Conservation (phyloP, 2,888 invertebrate species). For the Pyrrhopygopsis socrates region DNA sequence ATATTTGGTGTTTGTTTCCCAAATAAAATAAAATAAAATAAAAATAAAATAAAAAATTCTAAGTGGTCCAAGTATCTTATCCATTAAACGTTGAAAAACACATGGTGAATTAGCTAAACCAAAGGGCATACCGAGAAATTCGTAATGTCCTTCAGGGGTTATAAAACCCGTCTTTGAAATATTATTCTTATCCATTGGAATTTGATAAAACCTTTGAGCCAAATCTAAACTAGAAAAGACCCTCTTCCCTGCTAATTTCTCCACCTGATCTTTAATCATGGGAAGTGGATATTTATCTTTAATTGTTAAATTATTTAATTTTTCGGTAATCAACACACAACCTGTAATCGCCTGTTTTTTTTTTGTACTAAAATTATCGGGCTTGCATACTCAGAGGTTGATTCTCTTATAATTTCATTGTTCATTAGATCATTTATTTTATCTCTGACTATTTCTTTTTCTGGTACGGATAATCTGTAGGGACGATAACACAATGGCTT, state of each 20-base stretch:
- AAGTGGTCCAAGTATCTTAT: constrained; percentile 4
- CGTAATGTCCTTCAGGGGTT: neutral
- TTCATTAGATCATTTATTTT: constrained; percentile 83
- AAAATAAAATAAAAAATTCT: too few relatives aligned
- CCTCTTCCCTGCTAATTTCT: neutral
- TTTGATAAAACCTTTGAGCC: neutral
- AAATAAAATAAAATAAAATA: too few relatives aligned
- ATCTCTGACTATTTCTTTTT: constrained; percentile 41
- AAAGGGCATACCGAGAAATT: constrained; percentile 16
- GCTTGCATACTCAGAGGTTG: constrained; percentile 76
- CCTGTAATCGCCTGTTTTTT: constrained; percentile 43
- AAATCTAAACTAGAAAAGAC: neutral
- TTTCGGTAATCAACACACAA: constrained; percentile 63
- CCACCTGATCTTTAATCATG: constrained; percentile 50
- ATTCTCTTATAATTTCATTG: constrained; percentile 69
- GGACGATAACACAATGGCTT: constrained; percentile 63
- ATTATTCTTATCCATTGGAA: neutral
- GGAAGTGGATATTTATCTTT: constrained; percentile 81
- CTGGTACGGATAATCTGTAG: constrained; percentile 57
- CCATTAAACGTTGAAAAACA: constrained; percentile 5
- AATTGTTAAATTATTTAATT: constrained; percentile 86
- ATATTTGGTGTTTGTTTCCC: too few relatives aligned
- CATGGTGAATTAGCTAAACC: constrained; percentile 20
- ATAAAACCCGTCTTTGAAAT: neutral
- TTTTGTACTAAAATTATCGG: constrained; percentile 79